Evolutionary conservation across 2,113 vertebrate genomes (phyloP).

Genomic region (Urocitellus parryii): DNA sequence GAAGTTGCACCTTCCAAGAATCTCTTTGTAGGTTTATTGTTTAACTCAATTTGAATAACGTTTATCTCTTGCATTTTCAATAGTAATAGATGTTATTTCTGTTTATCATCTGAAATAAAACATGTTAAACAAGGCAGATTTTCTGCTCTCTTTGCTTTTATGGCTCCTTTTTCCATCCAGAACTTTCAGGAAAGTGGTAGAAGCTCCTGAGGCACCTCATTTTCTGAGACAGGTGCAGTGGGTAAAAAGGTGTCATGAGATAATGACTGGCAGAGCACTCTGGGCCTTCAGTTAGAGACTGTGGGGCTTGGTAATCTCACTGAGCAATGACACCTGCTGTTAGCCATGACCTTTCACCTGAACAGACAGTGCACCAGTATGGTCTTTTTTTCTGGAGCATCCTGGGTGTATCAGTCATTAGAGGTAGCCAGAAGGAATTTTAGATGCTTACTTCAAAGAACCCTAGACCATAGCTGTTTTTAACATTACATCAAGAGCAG

Average conservation of each 20-base stretch:
- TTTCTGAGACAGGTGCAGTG: background rate
- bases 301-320: background rate
- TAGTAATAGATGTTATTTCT: background rate
- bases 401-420: fast-evolving
- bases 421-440: background rate
- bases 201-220: background rate
- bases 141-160: background rate
- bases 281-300: background rate
- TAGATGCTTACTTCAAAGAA: background rate
- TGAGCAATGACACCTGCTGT: background rate
- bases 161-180: background rate
- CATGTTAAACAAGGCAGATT: background rate
- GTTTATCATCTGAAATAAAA: background rate
- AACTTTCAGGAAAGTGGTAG: background rate
- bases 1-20: background rate
- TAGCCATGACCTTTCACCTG: background rate
- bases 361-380: background rate
- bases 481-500: background rate
- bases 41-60: background rate
- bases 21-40: background rate
- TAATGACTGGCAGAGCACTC: background rate
- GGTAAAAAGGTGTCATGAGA: no score
- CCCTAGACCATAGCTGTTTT: background rate
- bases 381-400: background rate
- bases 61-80: background rate